phyloP scores from a whole-genome alignment of 1,140 invertebrate species.

The Hetaerina americana region DNA sequence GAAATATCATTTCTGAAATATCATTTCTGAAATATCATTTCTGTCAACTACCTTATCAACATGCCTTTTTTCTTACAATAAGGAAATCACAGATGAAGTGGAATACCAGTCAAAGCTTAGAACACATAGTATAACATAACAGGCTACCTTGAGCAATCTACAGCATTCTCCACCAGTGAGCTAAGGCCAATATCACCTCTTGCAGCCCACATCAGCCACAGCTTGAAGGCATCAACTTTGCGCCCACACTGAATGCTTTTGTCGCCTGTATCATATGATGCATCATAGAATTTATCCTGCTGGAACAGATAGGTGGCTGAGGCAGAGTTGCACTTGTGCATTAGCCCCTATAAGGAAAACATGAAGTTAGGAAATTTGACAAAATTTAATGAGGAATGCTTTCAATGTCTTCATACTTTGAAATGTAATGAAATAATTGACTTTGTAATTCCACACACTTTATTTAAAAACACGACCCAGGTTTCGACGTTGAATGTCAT shows the following conservation, averaged over 20 bases:
- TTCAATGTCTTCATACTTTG: too few species aligned
- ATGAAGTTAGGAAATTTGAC: too few species aligned
- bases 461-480: too few species aligned
- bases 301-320: conserved; percentile 80
- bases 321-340: conserved; percentile 62
- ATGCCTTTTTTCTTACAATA: neutral
- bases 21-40: too few species aligned
- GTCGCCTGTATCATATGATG: conserved; percentile 79
- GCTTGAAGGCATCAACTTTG: conserved; percentile 83
- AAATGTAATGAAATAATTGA: too few species aligned
- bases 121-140: neutral
- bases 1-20: too few species aligned
- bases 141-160: conserved; percentile 37
- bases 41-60: too few species aligned
- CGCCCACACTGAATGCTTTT: conserved; percentile 88
- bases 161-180: conserved; percentile 45
- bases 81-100: neutral
- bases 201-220: conserved; percentile 88
- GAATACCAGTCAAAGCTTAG: neutral
- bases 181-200: conserved; percentile 46
- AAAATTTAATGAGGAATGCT: too few species aligned
- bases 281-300: conserved; percentile 87
- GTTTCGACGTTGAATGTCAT: too few species aligned
- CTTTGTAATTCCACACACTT: too few species aligned
- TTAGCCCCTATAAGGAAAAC: conserved; percentile 27